Evolutionary conservation across 2,113 vertebrate genomes (phyloP), one percentile per base, ranked within the genome.

Genomic region (Salminus brasiliensis): DNA sequence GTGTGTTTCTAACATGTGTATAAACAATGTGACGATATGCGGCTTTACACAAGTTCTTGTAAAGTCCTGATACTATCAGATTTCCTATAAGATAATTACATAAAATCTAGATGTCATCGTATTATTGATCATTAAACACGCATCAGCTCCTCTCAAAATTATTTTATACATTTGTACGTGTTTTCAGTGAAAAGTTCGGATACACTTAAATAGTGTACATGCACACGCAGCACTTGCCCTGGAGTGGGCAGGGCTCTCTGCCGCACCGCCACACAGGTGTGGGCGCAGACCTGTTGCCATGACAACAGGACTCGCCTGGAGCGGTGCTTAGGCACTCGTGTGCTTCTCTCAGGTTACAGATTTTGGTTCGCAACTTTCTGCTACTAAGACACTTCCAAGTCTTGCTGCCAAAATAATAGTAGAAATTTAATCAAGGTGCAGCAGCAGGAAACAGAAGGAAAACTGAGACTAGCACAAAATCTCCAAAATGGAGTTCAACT

Each of bases 281-380:
- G 60, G 72, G 66, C 32, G 27, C 66, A 62, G 47, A 68, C 65
- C n/a, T 34, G 79, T 81, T 71, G 32, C 76, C 66, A 81, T 74
- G 79, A 78, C 76, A 75, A 81, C 79, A 27, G 25, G 67, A 67
- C 71, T 67, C 71, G 57, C 70, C 76, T 71, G 49, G 74, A 65
- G 60, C 65, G 65, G 34, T 25, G 47, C 66, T 77, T 43, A 52
- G 60, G 59, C 66, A 36, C 60, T 73, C 21, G 52, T 71, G 67
- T 65, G 62, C 34, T 41, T 41, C n/a, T 75, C 79, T 81, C 79
- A 27, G 66, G 75, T 81, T 81, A 81, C 75, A 79, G 45, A 78
- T 79, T 84, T 78, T 63, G 72, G 52, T 73, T 73, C 18, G 30
- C 59, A 60, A 78, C 66, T 60, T 74, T 75, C 59, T 34, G 49